Conservation (phyloP, 2,113 vertebrate species). For the Columbina picui region DNA sequence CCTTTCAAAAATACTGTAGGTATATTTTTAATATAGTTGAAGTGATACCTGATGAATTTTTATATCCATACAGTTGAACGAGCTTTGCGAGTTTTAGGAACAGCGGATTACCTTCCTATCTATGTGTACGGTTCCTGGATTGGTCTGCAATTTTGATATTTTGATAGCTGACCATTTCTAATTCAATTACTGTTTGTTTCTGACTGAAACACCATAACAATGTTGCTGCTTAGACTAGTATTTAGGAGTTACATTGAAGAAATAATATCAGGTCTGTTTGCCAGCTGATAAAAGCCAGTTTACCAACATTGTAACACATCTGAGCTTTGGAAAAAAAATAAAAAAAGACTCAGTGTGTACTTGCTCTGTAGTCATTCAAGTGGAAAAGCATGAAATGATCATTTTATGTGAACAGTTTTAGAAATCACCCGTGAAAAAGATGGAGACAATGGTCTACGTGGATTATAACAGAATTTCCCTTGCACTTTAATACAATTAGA, state of each 20-base stretch:
- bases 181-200: background rate
- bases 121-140: accelerated
- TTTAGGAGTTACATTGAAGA: background rate
- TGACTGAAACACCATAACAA: background rate
- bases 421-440: background rate
- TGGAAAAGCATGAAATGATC: background rate
- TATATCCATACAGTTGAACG: background rate
- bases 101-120: accelerated
- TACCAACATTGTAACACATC: background rate
- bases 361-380: background rate
- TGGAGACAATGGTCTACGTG: background rate
- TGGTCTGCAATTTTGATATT: background rate
- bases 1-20: background rate
- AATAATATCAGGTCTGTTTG: background rate
- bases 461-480: background rate
- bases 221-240: background rate
- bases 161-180: background rate
- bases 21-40: background rate
- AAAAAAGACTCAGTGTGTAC: background rate
- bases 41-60: background rate
- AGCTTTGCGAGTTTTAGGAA: background rate
- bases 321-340: background rate
- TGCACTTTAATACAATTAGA: background rate
- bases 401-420: background rate
- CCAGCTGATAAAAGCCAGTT: background rate